These are phyloP conservation scores for Parus major DNA, from an alignment of 2,113 vertebrate genomes.

Conservation along the genomic window DNA sequence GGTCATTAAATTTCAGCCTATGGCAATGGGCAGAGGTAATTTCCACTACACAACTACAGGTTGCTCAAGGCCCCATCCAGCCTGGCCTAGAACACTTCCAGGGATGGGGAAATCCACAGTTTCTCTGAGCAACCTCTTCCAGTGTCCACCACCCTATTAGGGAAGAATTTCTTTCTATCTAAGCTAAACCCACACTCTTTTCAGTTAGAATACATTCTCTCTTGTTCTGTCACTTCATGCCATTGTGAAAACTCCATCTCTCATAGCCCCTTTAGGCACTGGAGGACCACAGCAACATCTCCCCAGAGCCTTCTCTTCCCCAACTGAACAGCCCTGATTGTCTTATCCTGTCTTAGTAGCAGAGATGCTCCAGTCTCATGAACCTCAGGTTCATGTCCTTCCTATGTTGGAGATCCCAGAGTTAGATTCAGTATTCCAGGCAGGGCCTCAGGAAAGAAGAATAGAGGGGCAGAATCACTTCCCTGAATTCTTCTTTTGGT, in stretches of 20 bases:
- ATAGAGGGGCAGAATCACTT: background rate
- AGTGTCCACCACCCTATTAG: background rate
- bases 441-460: background rate
- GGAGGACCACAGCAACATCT: background rate
- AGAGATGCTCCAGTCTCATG: background rate
- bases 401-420: fast-evolving
- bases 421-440: background rate
- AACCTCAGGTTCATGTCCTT: background rate
- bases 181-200: background rate
- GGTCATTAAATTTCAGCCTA: background rate
- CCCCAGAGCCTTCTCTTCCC: background rate
- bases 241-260: background rate
- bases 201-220: background rate
- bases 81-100: background rate
- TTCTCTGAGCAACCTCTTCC: background rate
- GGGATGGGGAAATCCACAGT: background rate
- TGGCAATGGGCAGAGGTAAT: background rate
- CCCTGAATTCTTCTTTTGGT: background rate
- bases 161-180: background rate
- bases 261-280: background rate
- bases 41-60: background rate
- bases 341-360: background rate
- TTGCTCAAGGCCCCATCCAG: background rate
- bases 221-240: background rate
- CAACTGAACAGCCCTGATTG: background rate